Evolutionary conservation across 2,797 vertebrate genomes (phyloP), one percentile per base, ranked within the genome.

Genomic region (Echeneis naucrates): DNA sequence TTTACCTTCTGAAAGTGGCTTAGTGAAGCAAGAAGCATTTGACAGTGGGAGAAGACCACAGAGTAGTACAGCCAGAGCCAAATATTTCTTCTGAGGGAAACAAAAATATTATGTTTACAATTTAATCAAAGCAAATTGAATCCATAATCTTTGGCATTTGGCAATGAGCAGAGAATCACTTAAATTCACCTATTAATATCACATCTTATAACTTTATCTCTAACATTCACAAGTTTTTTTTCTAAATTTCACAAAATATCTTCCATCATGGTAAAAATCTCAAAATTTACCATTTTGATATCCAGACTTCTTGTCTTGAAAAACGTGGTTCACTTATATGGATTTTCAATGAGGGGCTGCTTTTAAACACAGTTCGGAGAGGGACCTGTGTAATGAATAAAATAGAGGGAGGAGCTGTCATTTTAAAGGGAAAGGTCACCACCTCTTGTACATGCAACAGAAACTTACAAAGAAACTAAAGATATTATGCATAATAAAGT

Each of bases 331-430:
- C 8, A 68, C 45, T 26, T 10, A 23, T 2, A 10, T 3, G 26
- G 23, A 1, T 23, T 56, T 54, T 19, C 2, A 7, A 24, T 19
- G 7, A 30, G 10, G 14, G 2, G 2, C 23, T 52, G n/a, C 54
- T 40, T 83, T 80, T 88, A 77, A 72, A 64, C 26, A 24, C 7
- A 67, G 1, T 33, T 0, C 64, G 26, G 24, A 32, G 13, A 58
- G 14, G 1, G 72, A 89, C 87, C 83, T 91, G 92, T 90, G 89
- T 71, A 89, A 45, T 60, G 63, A 86, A 82, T 82, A 60, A 81
- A 68, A 2, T 8, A 23, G 24, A 11, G 40, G 50, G 21, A 24
- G 44, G 35, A 30, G 55, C 1, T 2, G 21, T 47, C 40, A 17
- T 12, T n/a, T 70, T 4, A 51, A 53, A 4, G 10, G 1, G 50